Base-by-base conservation (phyloP, 2,113 vertebrate species). In the Archocentrus centrarchus region DNA sequence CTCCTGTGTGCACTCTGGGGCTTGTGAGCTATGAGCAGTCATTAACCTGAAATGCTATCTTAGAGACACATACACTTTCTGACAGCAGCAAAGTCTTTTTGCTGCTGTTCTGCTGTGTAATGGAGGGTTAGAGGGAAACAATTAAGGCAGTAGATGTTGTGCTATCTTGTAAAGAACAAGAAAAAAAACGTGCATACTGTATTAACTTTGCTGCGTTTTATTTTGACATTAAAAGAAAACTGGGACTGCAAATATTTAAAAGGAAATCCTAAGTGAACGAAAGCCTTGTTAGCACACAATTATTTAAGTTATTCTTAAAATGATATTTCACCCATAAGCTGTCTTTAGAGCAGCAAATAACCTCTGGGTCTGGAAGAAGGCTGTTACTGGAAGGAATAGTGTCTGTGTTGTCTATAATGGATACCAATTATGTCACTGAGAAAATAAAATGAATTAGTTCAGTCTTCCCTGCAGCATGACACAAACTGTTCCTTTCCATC, bases 31-130 rank as follows among this genome's bases (percentile, higher is more conserved):
- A 75, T 61, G 82, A 84, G 59, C 70, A 79, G n/a, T 89, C 82
- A 88, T 91, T 91, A 88, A 82, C 82, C 62, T 78, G 47, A 80
- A 87, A 82, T 47, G 60, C 61, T 62, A 82, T 92, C 80, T 70
- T 14, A 39, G 76, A 85, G 68, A 81, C 17, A 57, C 77, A 80
- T n/a, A 57, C 55, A 27, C 61, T 22, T 47, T 59, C 41, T 79
- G 77, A 84, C 85, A 79, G 80, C 68, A 6, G 61, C 47, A 27
- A 81, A 61, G 61, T 37, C 11, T 78, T 73, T 61, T 75, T 20
- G 0, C 58, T 62, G 68, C 76, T 81, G 83, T 79, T 85, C 82
- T 63, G 24, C 22, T 44, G 64, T 77, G 75, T 60, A 76, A 75
- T 80, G 17, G 41, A 84, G 32, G 66, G 66, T 9, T 22, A 81